Evolutionary conservation across 92 coral and sea anemone species (phyloP), one percentile per base, ranked within the genome.

Genomic region (Porites evermanni): DNA sequence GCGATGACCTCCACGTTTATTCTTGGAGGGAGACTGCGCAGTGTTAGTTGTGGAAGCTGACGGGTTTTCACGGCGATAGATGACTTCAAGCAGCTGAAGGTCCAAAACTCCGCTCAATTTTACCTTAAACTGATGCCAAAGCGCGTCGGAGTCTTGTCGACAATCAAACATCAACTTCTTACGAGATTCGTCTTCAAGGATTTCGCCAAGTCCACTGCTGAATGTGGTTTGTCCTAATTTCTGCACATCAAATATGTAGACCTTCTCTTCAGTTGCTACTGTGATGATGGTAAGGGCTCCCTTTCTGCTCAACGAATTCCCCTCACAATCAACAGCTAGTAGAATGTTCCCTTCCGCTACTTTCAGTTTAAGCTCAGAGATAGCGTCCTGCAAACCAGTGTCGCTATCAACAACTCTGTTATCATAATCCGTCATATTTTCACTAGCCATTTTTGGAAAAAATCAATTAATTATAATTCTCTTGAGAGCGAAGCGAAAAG

Each of bases 301-400:
- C 58, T 92, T 86, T 79, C 95, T 86, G 67, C 93, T 89, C 72
- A 92, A 84, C 67, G 92, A 89, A 38, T 88, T 91, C 69, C 95
- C 95, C 88, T 92, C 95, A 60, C 95, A 92, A 84, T 92, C 95
- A 81, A 92, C 95, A 75, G 95, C 93, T 77, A 92, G 58, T 64
- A 86, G 89, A 89, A 72, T 80, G 73, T 83, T 86, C 47, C 76
- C 38, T 26, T 60, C 79, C 53, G 60, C 63, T 82, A 21, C 71
- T 64, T 87, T 50, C 88, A 83, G 72, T 79, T 87, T 89, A 47
- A 92, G 79, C 81, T 92, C 95, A n/a, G 87, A 58, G 75, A 92
- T 60, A 69, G 91, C 90, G 29, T 86, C 88, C 79, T 79, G 65
- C 52, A 92, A 87, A 86, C 64, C 72, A 23, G 76, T 72, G 24